Base-by-base conservation (phyloP, 2,113 vertebrate species). In the Phoenicopterus ruber region DNA sequence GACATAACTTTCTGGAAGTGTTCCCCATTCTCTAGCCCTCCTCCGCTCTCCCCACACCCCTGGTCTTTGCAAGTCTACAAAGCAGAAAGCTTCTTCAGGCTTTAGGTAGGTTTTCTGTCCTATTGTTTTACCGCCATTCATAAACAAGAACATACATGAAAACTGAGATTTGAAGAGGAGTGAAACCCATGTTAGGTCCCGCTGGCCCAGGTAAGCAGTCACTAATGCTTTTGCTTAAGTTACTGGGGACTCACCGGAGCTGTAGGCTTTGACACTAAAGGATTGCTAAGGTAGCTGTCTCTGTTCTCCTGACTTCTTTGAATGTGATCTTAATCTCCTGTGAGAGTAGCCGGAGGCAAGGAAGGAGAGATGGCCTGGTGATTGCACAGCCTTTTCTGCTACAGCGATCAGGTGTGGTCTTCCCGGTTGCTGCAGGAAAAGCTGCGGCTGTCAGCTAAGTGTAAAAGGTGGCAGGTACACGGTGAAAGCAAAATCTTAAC, bases 341-440 rank as follows among this genome's bases (percentile, higher is more conserved):
- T 24, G 76, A 80, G 80, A 88, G 66, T 4, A 55, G 71, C 87
- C 67, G 32, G 52, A 44, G 54, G 79, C 71, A 63, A 42, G 26
- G 31, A 10, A 57, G 11, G 36, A 5, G 25, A 22, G 42, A 49
- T 19, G 71, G 62, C 42, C 66, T 86, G 62, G 16, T 73, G 70
- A 10, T 28, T 50, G 36, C 59, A 42, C 49, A 66, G 55, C 24
- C 20, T 78, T 11, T 65, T 25, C 55, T 54, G 44, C 85, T 36
- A 1, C 24, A 11, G 36, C 0, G 0, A 7, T 78, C 82, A 57
- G 57, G 22, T 90, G 22, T 1, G 0, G 78, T 42, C 65, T 74
- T 31, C 17, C 28, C 26, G 19, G 42, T 6, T 55, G 49, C 57
- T 85, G 24, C 67, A 73, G 80, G 67, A 72, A 20, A 32, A 76